These are phyloP conservation scores for Alca torda DNA, from an alignment of 2,797 vertebrate genomes.

Conservation along the genomic window DNA sequence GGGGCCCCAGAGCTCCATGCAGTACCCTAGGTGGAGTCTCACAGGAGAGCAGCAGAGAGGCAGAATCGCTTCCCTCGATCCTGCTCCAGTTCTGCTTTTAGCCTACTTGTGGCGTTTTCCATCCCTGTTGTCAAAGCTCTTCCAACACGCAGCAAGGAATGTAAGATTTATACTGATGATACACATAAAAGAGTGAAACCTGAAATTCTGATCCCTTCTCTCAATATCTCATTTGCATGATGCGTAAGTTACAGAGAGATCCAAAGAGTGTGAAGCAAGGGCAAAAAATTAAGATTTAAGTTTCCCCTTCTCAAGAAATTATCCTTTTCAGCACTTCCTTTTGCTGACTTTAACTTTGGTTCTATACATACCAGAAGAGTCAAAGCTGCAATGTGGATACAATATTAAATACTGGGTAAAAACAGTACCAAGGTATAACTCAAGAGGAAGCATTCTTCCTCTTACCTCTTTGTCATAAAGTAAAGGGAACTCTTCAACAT, in stretches of 20 bases:
- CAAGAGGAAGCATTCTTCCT: conserved; percentile 48
- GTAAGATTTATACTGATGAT: neutral
- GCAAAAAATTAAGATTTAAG: neutral
- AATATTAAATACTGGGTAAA: neutral
- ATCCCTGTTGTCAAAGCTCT: neutral
- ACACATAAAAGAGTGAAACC: neutral
- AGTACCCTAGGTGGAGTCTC: neutral
- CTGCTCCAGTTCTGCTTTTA: neutral
- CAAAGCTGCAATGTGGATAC: neutral
- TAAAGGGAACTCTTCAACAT: neutral
- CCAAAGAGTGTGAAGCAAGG: neutral
- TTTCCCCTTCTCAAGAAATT: neutral
- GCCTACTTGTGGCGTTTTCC: neutral
- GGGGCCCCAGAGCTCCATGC: neutral
- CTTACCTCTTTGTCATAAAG: conserved; percentile 17
- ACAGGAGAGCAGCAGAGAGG: neutral
- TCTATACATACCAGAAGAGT: neutral
- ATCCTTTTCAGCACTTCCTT: neutral
- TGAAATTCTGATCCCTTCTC: neutral
- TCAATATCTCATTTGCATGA: neutral
- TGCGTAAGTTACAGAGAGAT: neutral
- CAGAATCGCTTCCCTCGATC: neutral
- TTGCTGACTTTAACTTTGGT: neutral
- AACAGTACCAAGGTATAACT: neutral
- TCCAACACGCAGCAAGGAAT: neutral